Conservation (phyloP, 1,140 invertebrate genomes). For the Scaptomyza graminum region DNA sequence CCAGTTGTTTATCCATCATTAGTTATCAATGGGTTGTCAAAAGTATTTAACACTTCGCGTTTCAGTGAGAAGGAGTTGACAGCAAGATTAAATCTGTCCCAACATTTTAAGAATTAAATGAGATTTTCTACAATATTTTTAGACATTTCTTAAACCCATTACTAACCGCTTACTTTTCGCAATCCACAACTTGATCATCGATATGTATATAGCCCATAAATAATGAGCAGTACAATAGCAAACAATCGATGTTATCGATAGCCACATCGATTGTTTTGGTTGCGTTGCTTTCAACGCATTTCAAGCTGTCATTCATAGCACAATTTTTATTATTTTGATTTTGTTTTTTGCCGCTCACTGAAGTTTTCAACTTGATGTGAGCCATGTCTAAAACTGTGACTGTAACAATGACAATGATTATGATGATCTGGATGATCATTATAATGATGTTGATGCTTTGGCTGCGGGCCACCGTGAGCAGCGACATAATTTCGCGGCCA, state of each 20-base stretch:
- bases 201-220: too few relatives aligned
- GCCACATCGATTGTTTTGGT: not conserved
- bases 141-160: too few relatives aligned
- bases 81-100: too few relatives aligned
- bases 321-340: too few relatives aligned
- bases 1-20: not conserved
- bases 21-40: slow-evolving; percentile 7
- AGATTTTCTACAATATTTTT: too few relatives aligned
- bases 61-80: not conserved
- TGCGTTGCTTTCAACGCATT: not conserved
- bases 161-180: too few relatives aligned
- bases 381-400: slow-evolving; percentile 12
- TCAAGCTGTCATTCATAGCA: slow-evolving; percentile 14
- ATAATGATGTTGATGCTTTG: slow-evolving; percentile 1
- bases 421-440: not conserved
- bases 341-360: slow-evolving; percentile 9
- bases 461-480: slow-evolving; percentile 33
- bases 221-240: too few relatives aligned
- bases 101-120: too few relatives aligned
- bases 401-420: not conserved
- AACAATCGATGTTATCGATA: slow-evolving; percentile 7
- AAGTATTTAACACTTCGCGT: not conserved
- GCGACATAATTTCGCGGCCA: slow-evolving; percentile 56
- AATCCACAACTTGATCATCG: too few relatives aligned
- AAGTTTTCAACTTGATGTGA: slow-evolving; percentile 26